Evolutionary conservation across 2,113 vertebrate species (phyloP).

Genomic region (Leucosticte australis): DNA sequence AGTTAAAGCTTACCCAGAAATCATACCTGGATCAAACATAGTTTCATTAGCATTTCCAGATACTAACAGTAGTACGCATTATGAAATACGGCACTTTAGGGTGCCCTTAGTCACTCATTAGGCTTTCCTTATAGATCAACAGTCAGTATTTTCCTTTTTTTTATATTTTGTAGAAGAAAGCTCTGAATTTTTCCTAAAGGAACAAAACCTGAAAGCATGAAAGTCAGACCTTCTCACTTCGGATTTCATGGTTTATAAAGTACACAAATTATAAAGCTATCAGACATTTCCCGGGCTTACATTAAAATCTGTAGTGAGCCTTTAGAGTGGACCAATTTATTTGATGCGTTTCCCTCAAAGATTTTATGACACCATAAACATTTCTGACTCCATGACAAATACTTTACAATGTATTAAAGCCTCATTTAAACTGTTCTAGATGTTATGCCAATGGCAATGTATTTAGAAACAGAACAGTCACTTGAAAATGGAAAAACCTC

Average conservation of each 20-base stretch:
- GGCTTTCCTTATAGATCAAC: not conserved
- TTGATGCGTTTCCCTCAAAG: slow-evolving; percentile 35
- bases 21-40: not conserved
- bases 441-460: not conserved
- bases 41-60: accelerated
- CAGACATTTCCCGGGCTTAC: not conserved
- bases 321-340: slow-evolving; percentile 29
- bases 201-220: not conserved
- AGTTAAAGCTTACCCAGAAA: not conserved
- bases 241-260: slow-evolving; percentile 11
- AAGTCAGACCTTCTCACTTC: not conserved
- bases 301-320: not conserved
- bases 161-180: not conserved
- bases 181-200: not conserved
- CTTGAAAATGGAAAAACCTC: not conserved
- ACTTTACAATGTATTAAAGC: slow-evolving; percentile 25
- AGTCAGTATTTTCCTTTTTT: not conserved
- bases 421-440: not conserved
- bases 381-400: slow-evolving; percentile 33
- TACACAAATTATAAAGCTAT: slow-evolving; percentile 30
- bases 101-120: not conserved
- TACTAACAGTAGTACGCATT: not conserved
- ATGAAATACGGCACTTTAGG: not conserved
- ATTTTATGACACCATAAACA: slow-evolving; percentile 47
- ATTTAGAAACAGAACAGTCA: not conserved